phyloP scores from a whole-genome alignment of 2,113 vertebrate species.

The Cyanistes caeruleus region DNA sequence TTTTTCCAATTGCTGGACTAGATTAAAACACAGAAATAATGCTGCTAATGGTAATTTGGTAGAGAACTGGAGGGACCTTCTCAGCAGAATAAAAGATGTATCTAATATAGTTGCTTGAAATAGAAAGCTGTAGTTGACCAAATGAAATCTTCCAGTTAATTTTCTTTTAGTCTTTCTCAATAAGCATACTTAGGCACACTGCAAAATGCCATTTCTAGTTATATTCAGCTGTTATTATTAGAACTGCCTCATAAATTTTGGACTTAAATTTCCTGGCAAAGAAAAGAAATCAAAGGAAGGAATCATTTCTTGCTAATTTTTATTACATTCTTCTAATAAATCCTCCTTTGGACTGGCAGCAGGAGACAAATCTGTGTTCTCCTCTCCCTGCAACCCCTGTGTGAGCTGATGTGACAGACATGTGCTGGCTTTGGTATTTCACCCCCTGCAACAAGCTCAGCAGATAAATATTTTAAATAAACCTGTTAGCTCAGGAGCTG shows the following conservation, averaged over 20 bases:
- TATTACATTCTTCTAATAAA: background rate
- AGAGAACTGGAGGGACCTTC: background rate
- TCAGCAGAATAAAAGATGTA: background rate
- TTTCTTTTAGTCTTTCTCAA: background rate
- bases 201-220: background rate
- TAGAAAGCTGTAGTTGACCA: background rate
- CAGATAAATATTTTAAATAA: background rate
- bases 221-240: background rate
- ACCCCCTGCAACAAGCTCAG: background rate
- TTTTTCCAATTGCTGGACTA: background rate
- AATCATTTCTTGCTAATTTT: background rate
- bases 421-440: background rate
- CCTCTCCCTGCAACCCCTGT: background rate
- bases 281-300: background rate
- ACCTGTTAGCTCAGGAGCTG: background rate
- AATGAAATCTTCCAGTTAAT: background rate
- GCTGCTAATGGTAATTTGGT: background rate
- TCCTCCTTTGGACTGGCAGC: background rate
- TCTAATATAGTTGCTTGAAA: background rate
- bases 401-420: background rate
- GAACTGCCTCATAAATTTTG: background rate
- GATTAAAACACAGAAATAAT: constrained; percentile 30
- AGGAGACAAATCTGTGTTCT: background rate
- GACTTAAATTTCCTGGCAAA: background rate
- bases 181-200: background rate